Base-by-base conservation (phyloP, 2,888 invertebrate species). In the Sminthurinus aureus region DNA sequence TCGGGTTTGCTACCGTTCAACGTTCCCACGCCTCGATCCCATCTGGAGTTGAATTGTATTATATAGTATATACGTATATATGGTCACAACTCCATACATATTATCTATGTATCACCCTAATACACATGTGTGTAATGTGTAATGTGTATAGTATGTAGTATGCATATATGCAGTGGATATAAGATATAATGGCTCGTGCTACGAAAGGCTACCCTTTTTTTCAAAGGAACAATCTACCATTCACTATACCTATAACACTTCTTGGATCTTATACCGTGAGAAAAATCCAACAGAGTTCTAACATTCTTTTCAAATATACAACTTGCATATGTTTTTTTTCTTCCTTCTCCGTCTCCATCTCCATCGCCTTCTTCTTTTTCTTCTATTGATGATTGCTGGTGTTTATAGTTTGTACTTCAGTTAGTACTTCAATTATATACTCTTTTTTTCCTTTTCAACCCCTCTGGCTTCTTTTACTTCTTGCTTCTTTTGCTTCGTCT, bases 351-450 rank as follows among this genome's bases (percentile, higher is more conserved):
- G 11, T 13, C 13, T 24, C 71, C 12, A 11, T 20, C 20, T 69
- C n/a, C 67, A n/a, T 69, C 67, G 4, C 67, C n/a, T n/a, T 64
- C 9, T 9, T 64, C 64, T 38, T 67, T 18, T n/a, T 67, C 67
- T 24, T 9, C 13, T 24, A 71, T 58, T 6, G 71, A 71, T 24
- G 13, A 71, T 71, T 24, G 24, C 24, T 71, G 71, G 71, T 71
- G 71, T 71, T 71, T 71, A 71, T 71, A 71, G 71, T 71, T 26
- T 24, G 22, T 71, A 22, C 71, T 71, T 71, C 24, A 71, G 71
- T 71, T 71, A 71, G 71, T 71, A 22, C 71, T 71, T 71, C 71
- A 71, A 71, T 71, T 71, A 71, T 71, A 13, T 24, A 12, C 26
- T 13, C 24, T 71, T 71, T 22, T 71, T 26, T 26, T 22, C 24